These are phyloP conservation scores for Machimus atricapillus DNA, from an alignment of 2,888 invertebrate species.

Conservation along the genomic window DNA sequence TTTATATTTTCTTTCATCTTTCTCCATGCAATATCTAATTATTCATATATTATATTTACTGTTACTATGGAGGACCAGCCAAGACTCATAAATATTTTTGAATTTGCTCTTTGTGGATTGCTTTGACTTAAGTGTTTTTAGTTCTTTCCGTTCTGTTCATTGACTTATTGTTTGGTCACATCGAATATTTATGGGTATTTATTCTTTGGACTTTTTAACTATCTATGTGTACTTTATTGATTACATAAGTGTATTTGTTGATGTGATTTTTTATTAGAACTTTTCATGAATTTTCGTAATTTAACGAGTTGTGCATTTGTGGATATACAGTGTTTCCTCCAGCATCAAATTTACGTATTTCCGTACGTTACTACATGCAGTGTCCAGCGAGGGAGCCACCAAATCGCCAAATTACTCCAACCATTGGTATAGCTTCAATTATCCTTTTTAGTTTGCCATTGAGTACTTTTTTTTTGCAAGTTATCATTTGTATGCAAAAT, in stretches of 20 bases:
- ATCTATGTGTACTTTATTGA: slow-evolving; percentile 45
- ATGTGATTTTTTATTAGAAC: slow-evolving; percentile 45
- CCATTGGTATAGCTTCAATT: not conserved
- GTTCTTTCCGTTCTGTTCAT: slow-evolving; percentile 25
- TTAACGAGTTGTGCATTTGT: slow-evolving; percentile 6
- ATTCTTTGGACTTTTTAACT: slow-evolving; percentile 41
- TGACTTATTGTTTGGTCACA: slow-evolving; percentile 4
- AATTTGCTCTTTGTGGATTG: slow-evolving; percentile 44
- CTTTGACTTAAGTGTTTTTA: slow-evolving; percentile 41
- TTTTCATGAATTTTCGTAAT: slow-evolving; percentile 9
- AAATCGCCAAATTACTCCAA: not conserved
- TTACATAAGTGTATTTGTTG: slow-evolving; percentile 44
- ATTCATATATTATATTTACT: slow-evolving; percentile 9
- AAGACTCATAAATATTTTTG: slow-evolving; percentile 27
- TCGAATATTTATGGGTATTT: slow-evolving; percentile 33
- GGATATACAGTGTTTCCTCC: slow-evolving; percentile 34
- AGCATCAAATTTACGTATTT: not conserved
- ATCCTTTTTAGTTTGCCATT: not conserved
- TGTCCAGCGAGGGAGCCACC: not conserved
- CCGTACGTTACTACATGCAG: not conserved
- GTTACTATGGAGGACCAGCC: slow-evolving; percentile 19
- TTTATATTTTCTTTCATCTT: slow-evolving; percentile 34
- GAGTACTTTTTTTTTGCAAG: not conserved
- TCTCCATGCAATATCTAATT: slow-evolving; percentile 32
- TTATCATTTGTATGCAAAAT: not conserved